phyloP scores from a whole-genome alignment of 2,113 vertebrate species.

The Cebidichthys violaceus region DNA sequence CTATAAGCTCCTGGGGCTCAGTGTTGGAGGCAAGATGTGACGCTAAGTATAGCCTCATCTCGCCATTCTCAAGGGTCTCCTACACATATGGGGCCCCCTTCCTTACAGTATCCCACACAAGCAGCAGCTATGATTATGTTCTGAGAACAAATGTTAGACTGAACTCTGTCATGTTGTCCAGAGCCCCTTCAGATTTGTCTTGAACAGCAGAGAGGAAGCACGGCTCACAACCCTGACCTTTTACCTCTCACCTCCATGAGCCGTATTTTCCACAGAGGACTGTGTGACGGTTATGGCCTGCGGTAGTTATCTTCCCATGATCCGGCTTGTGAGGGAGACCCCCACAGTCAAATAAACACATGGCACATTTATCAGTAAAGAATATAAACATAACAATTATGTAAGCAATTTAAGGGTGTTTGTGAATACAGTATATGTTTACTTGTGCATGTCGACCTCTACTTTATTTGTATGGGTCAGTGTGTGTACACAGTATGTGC shows the following conservation, averaged over 20 bases:
- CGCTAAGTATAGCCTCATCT: constrained; percentile 45
- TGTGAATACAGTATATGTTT: constrained; percentile 35
- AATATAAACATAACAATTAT: constrained; percentile 63
- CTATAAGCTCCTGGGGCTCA: background rate
- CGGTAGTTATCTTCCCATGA: constrained; percentile 75
- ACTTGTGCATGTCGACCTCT: constrained; percentile 2
- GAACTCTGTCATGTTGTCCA: constrained; percentile 35
- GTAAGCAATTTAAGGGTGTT: constrained; percentile 32
- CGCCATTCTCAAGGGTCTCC: constrained; percentile 58
- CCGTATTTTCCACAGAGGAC: constrained; percentile 70
- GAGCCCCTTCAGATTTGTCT: constrained; percentile 47
- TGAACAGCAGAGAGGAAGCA: constrained; percentile 64
- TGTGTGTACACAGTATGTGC: background rate
- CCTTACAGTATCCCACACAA: constrained; percentile 30
- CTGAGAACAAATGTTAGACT: constrained; percentile 45
- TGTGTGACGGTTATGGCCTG: constrained; percentile 33
- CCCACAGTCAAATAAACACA: constrained; percentile 68
- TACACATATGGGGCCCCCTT: constrained; percentile 29
- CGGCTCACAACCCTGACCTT: constrained; percentile 56
- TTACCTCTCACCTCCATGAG: constrained; percentile 55
- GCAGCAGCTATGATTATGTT: constrained; percentile 26
- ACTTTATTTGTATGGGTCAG: constrained; percentile 5
- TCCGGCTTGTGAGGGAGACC: constrained; percentile 33
- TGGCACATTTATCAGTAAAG: constrained; percentile 66
- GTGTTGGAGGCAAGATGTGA: constrained; percentile 16